These are phyloP conservation scores for Acrossocheilus wenchowensis DNA, from an alignment of 2,797 vertebrate species.

Conservation along the genomic window DNA sequence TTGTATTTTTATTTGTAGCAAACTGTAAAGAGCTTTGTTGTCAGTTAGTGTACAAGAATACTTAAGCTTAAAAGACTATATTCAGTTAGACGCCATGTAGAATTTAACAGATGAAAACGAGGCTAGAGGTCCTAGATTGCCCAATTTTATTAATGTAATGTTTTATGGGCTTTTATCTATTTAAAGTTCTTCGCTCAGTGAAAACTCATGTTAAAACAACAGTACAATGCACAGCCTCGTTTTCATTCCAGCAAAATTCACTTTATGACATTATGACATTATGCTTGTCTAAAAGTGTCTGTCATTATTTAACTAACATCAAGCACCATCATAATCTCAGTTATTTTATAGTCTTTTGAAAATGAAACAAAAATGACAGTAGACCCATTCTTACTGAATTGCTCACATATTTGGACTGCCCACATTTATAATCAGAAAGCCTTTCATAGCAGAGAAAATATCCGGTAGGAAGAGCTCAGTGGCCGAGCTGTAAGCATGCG, in stretches of 20 bases:
- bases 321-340: conserved; percentile 33
- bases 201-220: neutral
- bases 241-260: neutral
- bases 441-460: neutral
- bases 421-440: conserved; percentile 10
- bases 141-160: neutral
- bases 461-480: neutral
- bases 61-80: neutral
- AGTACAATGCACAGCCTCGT: neutral
- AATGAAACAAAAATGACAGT: neutral
- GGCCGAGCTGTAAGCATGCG: conserved; percentile 51
- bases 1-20: neutral
- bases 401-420: neutral
- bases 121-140: no score
- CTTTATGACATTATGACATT: conserved; percentile 15
- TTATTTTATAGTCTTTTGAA: conserved; percentile 5
- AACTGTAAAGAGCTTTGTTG: neutral
- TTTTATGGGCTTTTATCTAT: neutral
- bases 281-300: neutral
- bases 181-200: neutral
- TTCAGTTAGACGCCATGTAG: no score
- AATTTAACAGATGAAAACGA: no score
- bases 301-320: conserved; percentile 32
- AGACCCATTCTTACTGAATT: neutral
- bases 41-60: neutral